A percentile compares a stretch with the other conserved stretches of the same genome.
Conservation (phyloP, 2,888 invertebrate genomes). For the Drosophila kambysellisi region DNA sequence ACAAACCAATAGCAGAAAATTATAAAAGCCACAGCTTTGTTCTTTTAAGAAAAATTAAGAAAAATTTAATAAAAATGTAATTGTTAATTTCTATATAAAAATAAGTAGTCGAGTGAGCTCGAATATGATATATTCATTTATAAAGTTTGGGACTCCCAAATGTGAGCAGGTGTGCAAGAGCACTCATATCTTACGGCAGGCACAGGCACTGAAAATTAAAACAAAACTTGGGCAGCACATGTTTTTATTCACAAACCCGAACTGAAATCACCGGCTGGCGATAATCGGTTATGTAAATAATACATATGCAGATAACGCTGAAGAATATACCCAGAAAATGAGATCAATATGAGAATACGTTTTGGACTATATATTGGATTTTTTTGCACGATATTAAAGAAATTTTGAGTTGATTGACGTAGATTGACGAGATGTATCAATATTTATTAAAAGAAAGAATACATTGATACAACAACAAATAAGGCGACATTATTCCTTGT, state of each 20-base stretch:
- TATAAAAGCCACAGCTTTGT: slow-evolving; percentile 25
- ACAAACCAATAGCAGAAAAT: not conserved
- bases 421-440: not conserved
- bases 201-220: not conserved
- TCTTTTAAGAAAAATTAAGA: too few species aligned
- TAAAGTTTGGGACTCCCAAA: not conserved
- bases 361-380: not conserved
- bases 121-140: not conserved
- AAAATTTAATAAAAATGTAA: not conserved
- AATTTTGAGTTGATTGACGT: too few species aligned
- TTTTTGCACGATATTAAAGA: not conserved
- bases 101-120: not conserved
- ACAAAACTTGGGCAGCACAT: not conserved
- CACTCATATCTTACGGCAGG: not conserved
- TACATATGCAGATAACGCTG: too few species aligned
- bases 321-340: too few species aligned
- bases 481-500: not conserved
- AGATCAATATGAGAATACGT: too few species aligned
- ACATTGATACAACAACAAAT: not conserved
- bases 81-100: not conserved
- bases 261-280: too few species aligned
- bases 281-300: too few species aligned
- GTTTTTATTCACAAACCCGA: too few species aligned
- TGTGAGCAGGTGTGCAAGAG: not conserved
- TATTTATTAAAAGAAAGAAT: not conserved